Base-by-base conservation (phyloP, 2,888 invertebrate species). In the Lochmaea crataegi region DNA sequence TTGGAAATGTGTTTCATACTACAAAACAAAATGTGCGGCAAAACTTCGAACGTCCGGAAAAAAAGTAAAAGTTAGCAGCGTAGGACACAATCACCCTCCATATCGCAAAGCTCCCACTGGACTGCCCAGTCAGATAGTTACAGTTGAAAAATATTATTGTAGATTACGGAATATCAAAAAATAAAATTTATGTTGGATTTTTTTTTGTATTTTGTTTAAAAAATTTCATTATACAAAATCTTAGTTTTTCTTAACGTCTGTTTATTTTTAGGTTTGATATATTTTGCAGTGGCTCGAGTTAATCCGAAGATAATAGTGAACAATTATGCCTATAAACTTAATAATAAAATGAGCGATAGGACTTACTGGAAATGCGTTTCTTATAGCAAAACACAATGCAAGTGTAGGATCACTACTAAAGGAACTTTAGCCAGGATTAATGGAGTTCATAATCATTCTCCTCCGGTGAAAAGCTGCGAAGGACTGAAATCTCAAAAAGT, bases 321-420 rank as follows among this genome's bases (percentile, higher is more conserved):
- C 58, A 77, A 79, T 48, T 80, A 80, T 57, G 76, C 74, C 14
- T 83, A 76, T 68, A 78, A 78, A 18, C 79, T 81, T 18, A 78
- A 82, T 70, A 80, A 77, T 48, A 80, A 79, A 63, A 75, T 76
- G 68, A 56, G 71, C 22, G 78, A 78, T 53, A 80, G 80, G 51
- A 82, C 82, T 0, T 81, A 82, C 65, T 84, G 84, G 84, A 80
- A 81, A 68, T 84, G 84, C 63, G 74, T 79, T 2, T 75, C 76
- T 12, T 83, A 83, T 63, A 78, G 74, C 57, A 81, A 78, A 72
- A 79, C 75, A 2, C 78, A 76, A 71, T 84, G 84, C 72, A 81
- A 78, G 76, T 80, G 82, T 6, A 80, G 82, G 68, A 74, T 82
- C 16, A 80, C 80, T 4, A 82, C 83, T 2, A 78, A 76, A 65